Evolutionary conservation across 2,797 vertebrate genomes (phyloP).

Genomic region (Protosalanx chinensis): DNA sequence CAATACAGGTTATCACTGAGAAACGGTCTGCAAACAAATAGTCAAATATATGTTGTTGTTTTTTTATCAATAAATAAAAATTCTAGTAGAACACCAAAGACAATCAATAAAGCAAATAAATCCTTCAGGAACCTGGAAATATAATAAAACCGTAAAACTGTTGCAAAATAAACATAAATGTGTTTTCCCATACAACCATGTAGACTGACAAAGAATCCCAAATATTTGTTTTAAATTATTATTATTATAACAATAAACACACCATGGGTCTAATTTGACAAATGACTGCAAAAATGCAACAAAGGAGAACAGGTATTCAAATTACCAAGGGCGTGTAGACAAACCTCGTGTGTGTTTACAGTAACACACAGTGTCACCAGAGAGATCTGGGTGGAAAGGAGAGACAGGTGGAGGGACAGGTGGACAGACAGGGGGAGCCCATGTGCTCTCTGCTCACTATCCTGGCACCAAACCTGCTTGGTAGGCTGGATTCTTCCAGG

Average conservation of each 20-base stretch:
- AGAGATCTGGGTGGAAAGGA: background rate
- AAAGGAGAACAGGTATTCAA: background rate
- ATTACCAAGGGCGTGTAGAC: background rate
- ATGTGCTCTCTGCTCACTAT: background rate
- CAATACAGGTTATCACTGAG: too few relatives aligned
- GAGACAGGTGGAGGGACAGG: background rate
- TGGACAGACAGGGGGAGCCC: conserved; percentile 5
- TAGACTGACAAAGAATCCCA: too few relatives aligned
- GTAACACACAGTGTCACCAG: background rate
- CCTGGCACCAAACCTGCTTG: background rate
- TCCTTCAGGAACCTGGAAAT: too few relatives aligned
- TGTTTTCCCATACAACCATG: too few relatives aligned
- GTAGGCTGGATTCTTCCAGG: background rate
- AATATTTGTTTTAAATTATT: background rate
- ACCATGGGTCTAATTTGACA: too few relatives aligned
- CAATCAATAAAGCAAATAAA: too few relatives aligned
- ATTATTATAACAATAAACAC: background rate
- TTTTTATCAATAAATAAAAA: too few relatives aligned
- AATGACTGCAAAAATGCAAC: background rate
- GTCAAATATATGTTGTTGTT: too few relatives aligned
- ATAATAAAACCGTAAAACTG: too few relatives aligned
- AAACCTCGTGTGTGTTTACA: background rate
- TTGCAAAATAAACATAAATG: too few relatives aligned
- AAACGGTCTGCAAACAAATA: too few relatives aligned
- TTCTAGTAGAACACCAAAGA: too few relatives aligned